Evolutionary conservation across 2,888 invertebrate species (phyloP).

Genomic region (Coenonympha arcania): DNA sequence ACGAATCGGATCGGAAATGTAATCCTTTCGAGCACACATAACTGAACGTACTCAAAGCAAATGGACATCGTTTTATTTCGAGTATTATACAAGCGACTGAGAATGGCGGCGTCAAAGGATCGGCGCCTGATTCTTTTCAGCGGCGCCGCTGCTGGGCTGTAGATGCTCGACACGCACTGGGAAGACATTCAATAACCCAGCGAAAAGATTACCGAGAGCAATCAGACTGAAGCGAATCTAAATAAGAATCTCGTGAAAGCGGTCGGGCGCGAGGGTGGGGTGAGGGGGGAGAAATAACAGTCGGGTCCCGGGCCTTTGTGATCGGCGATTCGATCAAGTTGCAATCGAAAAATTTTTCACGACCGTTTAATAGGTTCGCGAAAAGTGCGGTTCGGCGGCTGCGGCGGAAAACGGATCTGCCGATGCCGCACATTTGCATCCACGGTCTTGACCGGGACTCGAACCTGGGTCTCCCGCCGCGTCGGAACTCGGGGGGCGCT

Average conservation of each 20-base stretch:
- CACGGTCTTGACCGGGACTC: constrained; percentile 71
- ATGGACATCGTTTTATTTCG: constrained; percentile 44
- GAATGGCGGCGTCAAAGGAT: constrained; percentile 49
- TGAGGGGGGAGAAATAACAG: constrained; percentile 58
- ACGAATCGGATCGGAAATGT: constrained; percentile 29
- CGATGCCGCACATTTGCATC: constrained; percentile 47
- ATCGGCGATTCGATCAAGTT: constrained; percentile 68
- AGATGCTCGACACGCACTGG: constrained; percentile 63
- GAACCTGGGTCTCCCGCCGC: constrained; percentile 68
- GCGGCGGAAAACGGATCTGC: constrained; percentile 25
- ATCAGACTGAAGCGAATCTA: constrained; percentile 75
- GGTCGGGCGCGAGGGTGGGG: constrained; percentile 54
- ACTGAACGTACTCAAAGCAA: constrained; percentile 37
- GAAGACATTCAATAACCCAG: constrained; percentile 74
- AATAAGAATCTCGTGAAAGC: constrained; percentile 74
- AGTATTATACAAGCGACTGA: constrained; percentile 45
- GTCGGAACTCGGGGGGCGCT: constrained; percentile 64
- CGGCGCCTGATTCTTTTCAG: constrained; percentile 47
- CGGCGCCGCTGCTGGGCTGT: constrained; percentile 44
- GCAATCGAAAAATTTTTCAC: constrained; percentile 60
- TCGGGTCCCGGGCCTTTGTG: constrained; percentile 61
- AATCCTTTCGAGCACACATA: constrained; percentile 31
- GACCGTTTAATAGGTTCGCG: constrained; percentile 49
- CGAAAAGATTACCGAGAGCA: constrained; percentile 74
- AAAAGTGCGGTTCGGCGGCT: constrained; percentile 46